Percentiles rank a stretch among this genome's conserved stretches.
phyloP scores from a whole-genome alignment of 1,140 invertebrate species.

The Drosophila funebris region DNA sequence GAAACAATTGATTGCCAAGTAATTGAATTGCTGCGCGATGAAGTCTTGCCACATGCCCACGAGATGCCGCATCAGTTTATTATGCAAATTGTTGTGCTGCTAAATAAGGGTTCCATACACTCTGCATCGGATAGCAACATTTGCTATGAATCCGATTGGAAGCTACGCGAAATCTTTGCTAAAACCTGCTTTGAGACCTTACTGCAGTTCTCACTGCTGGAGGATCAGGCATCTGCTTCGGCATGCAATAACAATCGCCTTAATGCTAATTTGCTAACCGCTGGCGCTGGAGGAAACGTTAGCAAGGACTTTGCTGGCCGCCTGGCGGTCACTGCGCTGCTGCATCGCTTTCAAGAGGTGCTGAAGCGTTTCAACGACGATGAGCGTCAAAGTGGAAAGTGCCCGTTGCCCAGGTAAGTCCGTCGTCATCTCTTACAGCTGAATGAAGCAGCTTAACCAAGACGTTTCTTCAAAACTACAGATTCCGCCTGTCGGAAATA shows the following conservation, averaged over 20 bases:
- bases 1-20: constrained; percentile 94
- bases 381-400: constrained; percentile 94
- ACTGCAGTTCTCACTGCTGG: constrained; percentile 94
- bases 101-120: constrained; percentile 97
- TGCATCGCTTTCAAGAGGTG: constrained; percentile 97
- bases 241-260: constrained; percentile 80
- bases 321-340: constrained; percentile 94
- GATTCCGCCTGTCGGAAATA: constrained; percentile 97
- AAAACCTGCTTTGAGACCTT: constrained; percentile 98
- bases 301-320: constrained; percentile 89
- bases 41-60: constrained; percentile 92
- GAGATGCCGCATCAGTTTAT: constrained; percentile 94
- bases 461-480: constrained; percentile 83
- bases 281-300: constrained; percentile 66
- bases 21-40: constrained; percentile 92
- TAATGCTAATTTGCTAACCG: constrained; percentile 64
- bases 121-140: constrained; percentile 89
- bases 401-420: constrained; percentile 93
- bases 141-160: constrained; percentile 93
- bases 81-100: constrained; percentile 92
- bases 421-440: too few species aligned
- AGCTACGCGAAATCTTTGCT: constrained; percentile 96
- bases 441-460: not conserved
- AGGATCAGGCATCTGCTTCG: constrained; percentile 84
- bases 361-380: constrained; percentile 93